Conservation (phyloP, 1,140 invertebrate species). For the Heterodera schachtii region DNA sequence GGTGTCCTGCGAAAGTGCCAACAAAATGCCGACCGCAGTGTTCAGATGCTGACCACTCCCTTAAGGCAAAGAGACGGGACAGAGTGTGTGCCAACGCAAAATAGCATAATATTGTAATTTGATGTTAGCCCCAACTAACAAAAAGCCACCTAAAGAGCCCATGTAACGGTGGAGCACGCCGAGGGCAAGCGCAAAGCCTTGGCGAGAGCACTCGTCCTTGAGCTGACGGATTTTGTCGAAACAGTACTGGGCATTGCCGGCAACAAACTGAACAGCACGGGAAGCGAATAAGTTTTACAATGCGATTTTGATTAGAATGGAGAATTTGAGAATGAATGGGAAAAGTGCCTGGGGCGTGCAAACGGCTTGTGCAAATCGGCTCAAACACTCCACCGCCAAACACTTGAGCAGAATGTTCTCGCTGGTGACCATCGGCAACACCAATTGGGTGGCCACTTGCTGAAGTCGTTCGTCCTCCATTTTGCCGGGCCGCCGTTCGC, state of each 20-base stretch:
- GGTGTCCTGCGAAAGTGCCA: conserved; percentile 89
- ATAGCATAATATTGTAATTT: too few relatives aligned
- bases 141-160: conserved; percentile 78
- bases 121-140: background rate
- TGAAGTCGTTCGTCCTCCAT: conserved; percentile 56
- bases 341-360: conserved; percentile 71
- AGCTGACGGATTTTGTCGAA: conserved; percentile 84
- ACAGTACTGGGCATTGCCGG: conserved; percentile 84
- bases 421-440: conserved; percentile 73
- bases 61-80: background rate
- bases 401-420: conserved; percentile 73
- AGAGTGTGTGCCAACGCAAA: conserved; percentile 81
- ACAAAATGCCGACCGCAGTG: conserved; percentile 86
- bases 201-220: conserved; percentile 81
- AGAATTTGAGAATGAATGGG: background rate
- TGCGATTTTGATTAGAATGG: background rate
- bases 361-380: conserved; percentile 84
- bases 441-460: conserved; percentile 42
- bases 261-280: conserved; percentile 75
- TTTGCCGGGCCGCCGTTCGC: conserved; percentile 70
- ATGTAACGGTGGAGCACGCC: conserved; percentile 89
- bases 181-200: conserved; percentile 87
- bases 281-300: conserved; percentile 1
- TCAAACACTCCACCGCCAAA: conserved; percentile 83
- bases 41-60: conserved; percentile 83